Percentiles rank a stretch among this genome's conserved stretches.
phyloP scores from a whole-genome alignment of 2,797 vertebrate genomes.

The Tangara arthus region DNA sequence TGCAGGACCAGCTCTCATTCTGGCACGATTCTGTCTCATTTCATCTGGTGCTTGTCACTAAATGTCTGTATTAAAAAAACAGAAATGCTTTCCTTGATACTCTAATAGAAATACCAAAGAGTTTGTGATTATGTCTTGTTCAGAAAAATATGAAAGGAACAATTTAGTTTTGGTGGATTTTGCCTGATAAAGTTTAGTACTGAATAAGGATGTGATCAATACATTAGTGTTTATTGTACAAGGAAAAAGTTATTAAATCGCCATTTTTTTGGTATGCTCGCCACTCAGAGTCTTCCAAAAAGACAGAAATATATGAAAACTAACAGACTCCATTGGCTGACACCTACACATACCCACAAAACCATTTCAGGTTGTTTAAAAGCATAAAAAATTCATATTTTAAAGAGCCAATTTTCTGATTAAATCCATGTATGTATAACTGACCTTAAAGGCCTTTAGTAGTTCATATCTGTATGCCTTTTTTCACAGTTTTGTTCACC shows the following conservation, averaged over 20 bases:
- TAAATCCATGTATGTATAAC: not conserved
- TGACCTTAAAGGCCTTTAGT: not conserved
- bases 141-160: not conserved
- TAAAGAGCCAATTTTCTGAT: not conserved
- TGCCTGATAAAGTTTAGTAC: not conserved
- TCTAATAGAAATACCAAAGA: not conserved
- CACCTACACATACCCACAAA: rapidly evolving
- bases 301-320: not conserved
- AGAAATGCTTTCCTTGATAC: not conserved
- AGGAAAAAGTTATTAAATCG: not conserved
- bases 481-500: not conserved
- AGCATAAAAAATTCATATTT: not conserved
- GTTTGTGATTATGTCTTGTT: not conserved
- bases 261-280: not conserved
- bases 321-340: not conserved
- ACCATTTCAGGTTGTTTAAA: not conserved
- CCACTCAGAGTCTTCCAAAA: not conserved
- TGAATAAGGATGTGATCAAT: not conserved
- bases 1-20: not conserved
- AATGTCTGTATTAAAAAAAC: not conserved
- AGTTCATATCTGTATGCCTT: not conserved
- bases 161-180: not conserved
- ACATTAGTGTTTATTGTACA: not conserved
- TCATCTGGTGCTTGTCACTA: not conserved
- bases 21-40: not conserved